Conservation (phyloP, 2,113 vertebrate genomes). For the Athene cunicularia region DNA sequence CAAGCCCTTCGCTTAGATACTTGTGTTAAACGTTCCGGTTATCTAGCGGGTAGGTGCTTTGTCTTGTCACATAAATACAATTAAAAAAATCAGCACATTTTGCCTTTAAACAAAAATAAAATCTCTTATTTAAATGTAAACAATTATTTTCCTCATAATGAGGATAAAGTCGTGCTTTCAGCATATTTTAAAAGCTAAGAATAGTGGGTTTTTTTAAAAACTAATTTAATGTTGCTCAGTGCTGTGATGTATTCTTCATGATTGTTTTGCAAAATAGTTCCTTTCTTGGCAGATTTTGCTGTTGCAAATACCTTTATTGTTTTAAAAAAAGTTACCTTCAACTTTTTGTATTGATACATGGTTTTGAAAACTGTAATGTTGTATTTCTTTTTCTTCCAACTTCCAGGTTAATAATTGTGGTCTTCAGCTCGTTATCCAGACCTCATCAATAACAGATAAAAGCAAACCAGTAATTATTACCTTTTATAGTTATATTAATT, state of each 20-base stretch:
- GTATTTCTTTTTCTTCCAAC: neutral
- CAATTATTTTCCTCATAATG: accelerated
- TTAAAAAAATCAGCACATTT: neutral
- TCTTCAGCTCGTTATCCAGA: slow-evolving; percentile 82
- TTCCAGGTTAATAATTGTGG: slow-evolving; percentile 72
- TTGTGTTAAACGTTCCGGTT: accelerated
- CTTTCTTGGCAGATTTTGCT: neutral
- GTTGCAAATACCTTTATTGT: neutral
- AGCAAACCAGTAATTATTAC: slow-evolving; percentile 74
- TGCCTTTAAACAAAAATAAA: neutral
- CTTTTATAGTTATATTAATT: neutral
- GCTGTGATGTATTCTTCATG: neutral
- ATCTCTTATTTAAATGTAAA: accelerated
- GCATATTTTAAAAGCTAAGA: neutral
- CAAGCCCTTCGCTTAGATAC: accelerated
- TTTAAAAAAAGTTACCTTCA: neutral
- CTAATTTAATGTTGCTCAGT: neutral
- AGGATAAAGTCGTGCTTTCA: accelerated
- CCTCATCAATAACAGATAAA: slow-evolving; percentile 75
- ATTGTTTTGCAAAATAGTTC: neutral
- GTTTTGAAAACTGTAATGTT: neutral
- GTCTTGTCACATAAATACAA: accelerated
- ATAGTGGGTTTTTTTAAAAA: too few species aligned
- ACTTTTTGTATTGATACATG: accelerated
- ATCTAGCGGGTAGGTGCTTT: neutral